A percentile compares a stretch with the other conserved stretches of the same genome.
Evolutionary conservation across 2,797 vertebrate species (phyloP).

Genomic region (Takifugu rubripes): DNA sequence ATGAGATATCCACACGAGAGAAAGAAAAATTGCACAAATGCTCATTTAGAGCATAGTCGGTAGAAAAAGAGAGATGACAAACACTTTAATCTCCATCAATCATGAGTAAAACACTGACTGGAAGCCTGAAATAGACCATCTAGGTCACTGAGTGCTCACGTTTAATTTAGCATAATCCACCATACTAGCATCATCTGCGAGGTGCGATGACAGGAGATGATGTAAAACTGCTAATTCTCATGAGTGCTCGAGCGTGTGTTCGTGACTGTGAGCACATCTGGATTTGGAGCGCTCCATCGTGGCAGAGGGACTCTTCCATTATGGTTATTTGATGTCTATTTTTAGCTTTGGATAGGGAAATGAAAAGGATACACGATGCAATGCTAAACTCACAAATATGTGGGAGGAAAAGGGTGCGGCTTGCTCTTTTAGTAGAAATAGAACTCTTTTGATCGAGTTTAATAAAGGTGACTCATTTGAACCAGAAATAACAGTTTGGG

Average conservation of each 20-base stretch:
- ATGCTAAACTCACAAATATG: neutral
- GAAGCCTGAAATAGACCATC: constrained; percentile 29
- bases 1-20: too few species aligned
- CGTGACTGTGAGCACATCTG: constrained; percentile 15
- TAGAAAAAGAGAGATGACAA: constrained; percentile 2
- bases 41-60: neutral
- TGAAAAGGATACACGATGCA: constrained; percentile 25
- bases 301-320: constrained; percentile 45
- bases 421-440: neutral
- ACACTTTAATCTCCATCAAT: constrained; percentile 24
- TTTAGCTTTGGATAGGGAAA: constrained; percentile 35
- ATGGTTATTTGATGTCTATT: constrained; percentile 63
- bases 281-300: constrained; percentile 24
- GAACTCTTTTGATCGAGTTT: too few species aligned
- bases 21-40: neutral
- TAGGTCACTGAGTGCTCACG: constrained; percentile 45
- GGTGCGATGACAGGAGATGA: constrained; percentile 36
- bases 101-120: constrained; percentile 21
- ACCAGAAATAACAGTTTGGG: neutral
- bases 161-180: constrained; percentile 60
- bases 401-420: neutral
- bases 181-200: constrained; percentile 34
- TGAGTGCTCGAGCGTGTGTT: constrained; percentile 13
- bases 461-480: too few species aligned
- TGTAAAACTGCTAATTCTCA: constrained; percentile 29